Base-by-base conservation (phyloP, 2,113 vertebrate genomes). In the Glaucidium brasilianum region DNA sequence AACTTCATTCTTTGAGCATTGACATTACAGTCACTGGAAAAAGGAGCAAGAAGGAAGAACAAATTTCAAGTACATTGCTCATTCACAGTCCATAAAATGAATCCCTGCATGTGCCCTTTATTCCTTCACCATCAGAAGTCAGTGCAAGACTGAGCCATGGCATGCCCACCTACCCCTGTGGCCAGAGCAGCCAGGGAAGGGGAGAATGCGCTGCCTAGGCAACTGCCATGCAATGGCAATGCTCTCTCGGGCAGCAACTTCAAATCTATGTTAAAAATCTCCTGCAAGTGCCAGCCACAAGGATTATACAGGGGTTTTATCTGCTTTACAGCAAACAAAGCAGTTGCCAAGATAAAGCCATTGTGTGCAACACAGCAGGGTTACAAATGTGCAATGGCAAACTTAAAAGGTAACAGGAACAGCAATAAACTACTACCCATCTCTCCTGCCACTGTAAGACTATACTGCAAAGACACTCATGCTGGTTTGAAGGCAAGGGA, bases 321-420 rank as follows among this genome's bases (percentile, higher is more conserved):
- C 78, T 81, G 74, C 63, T 93, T 86, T 83, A 93, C 64, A 92
- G 83, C 77, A 95, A 96, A 92, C 80, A 96, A 93, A 96, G 92
- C 83, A 84, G 77, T 49, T 96, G 94, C 91, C 97, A 95, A 97
- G 91, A 95, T 82, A 94, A 96, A 96, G 83, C 80, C 80, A 85
- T 43, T 72, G 62, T 58, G n/a, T 11, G 6, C 80, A 94, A 62
- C 55, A 35, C 83, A 88, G 88, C n/a, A 88, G 74, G 67, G 76
- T 63, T 91, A 93, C 56, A 78, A 63, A 87, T 0, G 3, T 27
- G 59, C 37, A 94, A 45, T 3, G 16, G 81, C 41, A 90, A 84
- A 66, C 75, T 78, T 60, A 56, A 93, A 95, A 95, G 74, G 41
- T 49, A 93, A 88, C 37, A 84, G 14, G 59, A 84, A 66, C 26